Evolutionary conservation across 2,113 vertebrate species (phyloP).

Genomic region (Lichenostomus cassidix): DNA sequence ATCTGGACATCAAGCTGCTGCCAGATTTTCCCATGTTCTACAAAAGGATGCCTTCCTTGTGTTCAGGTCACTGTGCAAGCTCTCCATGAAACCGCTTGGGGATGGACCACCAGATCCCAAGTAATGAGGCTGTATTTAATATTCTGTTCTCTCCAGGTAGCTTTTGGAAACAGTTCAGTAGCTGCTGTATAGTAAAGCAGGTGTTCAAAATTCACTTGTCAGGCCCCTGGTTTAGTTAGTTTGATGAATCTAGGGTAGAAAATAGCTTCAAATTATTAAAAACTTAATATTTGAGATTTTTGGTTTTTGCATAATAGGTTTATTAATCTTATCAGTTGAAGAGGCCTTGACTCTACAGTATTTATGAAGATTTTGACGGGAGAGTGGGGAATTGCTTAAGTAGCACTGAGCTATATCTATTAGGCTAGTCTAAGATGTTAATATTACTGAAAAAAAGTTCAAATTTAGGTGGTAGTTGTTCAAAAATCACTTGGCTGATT

Average conservation of each 20-base stretch:
- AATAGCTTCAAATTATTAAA: not conserved
- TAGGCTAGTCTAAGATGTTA: not conserved
- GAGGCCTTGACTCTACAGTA: not conserved
- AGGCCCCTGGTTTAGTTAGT: not conserved
- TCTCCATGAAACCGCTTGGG: slow-evolving; percentile 97
- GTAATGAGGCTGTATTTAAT: slow-evolving; percentile 69
- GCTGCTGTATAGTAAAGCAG: not conserved
- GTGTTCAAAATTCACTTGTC: not conserved
- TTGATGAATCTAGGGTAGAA: not conserved
- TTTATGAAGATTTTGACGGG: not conserved
- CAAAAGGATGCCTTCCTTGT: slow-evolving; percentile 98
- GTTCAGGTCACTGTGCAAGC: slow-evolving; percentile 95
- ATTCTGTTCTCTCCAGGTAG: not conserved
- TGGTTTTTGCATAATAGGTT: not conserved
- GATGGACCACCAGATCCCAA: slow-evolving; percentile 98
- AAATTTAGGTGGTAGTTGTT: not conserved
- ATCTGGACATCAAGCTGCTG: slow-evolving; percentile 76
- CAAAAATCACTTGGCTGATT: not conserved
- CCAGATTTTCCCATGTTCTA: slow-evolving; percentile 90
- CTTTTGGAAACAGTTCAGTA: not conserved
- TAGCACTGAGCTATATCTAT: not conserved
- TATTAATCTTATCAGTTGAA: not conserved
- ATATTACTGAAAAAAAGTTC: not conserved
- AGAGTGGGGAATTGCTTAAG: not conserved
- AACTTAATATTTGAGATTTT: not conserved